Percentiles rank a stretch among this genome's conserved stretches.
These are phyloP conservation scores for Dermochelys coriacea DNA, from an alignment of 2,797 vertebrate genomes.

Conservation along the genomic window DNA sequence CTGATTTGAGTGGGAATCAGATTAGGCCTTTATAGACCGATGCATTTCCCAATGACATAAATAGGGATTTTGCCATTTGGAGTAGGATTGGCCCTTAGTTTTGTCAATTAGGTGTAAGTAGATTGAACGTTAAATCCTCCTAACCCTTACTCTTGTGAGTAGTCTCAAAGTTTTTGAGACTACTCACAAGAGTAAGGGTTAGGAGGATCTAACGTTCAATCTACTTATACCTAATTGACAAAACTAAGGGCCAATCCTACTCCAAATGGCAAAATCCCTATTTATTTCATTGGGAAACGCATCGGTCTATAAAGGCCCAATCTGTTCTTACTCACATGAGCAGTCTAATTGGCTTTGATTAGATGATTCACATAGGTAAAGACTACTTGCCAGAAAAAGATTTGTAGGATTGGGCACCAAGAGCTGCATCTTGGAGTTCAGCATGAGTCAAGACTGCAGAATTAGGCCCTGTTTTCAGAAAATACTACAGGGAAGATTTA, in stretches of 20 bases:
- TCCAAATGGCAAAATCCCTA: background rate
- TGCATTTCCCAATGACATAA: background rate
- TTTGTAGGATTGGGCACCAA: background rate
- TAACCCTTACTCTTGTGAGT: background rate
- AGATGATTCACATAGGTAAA: background rate
- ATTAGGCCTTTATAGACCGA: background rate
- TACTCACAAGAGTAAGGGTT: background rate
- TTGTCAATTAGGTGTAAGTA: background rate
- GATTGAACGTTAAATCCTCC: background rate
- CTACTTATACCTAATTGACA: background rate
- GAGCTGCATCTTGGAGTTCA: background rate
- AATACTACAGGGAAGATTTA: background rate
- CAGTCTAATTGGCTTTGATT: background rate
- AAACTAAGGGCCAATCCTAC: background rate
- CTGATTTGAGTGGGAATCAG: rapidly evolving
- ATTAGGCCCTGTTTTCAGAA: background rate
- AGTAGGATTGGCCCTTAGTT: background rate
- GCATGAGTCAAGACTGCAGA: background rate
- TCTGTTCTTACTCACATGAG: background rate
- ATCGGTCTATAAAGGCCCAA: background rate
- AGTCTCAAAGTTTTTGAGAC: background rate
- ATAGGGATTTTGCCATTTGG: background rate
- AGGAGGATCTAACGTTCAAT: background rate
- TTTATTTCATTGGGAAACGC: conserved; percentile 2
- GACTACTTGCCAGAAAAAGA: background rate